Percentiles rank a stretch among this genome's conserved stretches.
Conservation (phyloP, 2,888 invertebrate genomes). For the Athrips mouffetella region DNA sequence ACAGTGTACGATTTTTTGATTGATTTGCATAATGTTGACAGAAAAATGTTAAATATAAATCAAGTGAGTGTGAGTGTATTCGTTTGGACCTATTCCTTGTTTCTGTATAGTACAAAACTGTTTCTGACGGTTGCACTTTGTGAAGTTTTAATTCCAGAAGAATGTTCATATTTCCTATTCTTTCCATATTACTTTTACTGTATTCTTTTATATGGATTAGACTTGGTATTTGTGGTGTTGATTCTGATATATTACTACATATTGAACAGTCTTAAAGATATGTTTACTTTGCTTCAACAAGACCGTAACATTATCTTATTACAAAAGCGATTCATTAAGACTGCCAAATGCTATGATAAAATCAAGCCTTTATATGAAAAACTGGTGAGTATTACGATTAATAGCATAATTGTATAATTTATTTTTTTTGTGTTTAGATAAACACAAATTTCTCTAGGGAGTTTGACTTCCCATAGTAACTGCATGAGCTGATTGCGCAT, state of each 20-base stretch:
- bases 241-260: conserved; percentile 6
- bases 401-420: neutral
- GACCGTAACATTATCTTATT: neutral
- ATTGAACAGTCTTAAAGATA: neutral
- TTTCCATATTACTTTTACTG: neutral
- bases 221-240: neutral
- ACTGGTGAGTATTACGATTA: neutral
- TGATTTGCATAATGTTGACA: neutral
- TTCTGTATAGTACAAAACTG: neutral
- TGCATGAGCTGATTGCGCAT: no score
- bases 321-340: neutral
- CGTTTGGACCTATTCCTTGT: conserved; percentile 1
- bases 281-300: neutral
- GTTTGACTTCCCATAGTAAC: no score
- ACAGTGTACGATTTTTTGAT: neutral
- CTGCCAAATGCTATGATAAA: conserved; percentile 2
- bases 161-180: neutral
- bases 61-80: neutral
- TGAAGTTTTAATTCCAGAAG: neutral
- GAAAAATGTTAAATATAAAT: neutral
- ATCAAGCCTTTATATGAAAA: neutral
- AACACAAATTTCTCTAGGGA: no score
- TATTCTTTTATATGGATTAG: neutral
- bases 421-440: no score
- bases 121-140: neutral